phyloP scores from a whole-genome alignment of 2,113 vertebrate species.

The Sarotherodon lohbergeri region DNA sequence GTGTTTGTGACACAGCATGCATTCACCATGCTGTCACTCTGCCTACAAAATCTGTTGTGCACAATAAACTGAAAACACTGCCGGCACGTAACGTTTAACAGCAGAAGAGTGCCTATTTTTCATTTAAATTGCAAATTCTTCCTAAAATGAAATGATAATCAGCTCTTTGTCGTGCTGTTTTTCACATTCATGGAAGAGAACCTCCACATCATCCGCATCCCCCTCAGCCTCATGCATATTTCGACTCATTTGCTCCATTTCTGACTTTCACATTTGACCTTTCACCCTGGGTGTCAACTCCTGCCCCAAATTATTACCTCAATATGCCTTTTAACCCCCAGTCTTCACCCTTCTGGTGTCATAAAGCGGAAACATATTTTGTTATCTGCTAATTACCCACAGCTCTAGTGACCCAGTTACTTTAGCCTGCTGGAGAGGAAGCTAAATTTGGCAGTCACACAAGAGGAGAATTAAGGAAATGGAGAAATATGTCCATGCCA shows the following conservation, averaged over 20 bases:
- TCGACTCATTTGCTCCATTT: neutral
- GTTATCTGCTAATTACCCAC: conserved; percentile 57
- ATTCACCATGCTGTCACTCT: neutral
- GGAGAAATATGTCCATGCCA: conserved; percentile 46
- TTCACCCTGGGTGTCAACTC: neutral
- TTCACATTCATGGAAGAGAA: neutral
- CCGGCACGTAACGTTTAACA: neutral
- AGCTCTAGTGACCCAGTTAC: conserved; percentile 62
- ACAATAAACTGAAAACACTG: neutral
- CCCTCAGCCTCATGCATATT: neutral
- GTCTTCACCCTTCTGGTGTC: conserved; percentile 1
- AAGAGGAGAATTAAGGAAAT: conserved; percentile 53
- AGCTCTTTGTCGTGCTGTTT: neutral
- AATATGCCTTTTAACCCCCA: neutral
- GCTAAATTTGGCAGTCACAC: conserved; percentile 54
- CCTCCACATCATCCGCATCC: neutral
- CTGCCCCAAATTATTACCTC: neutral
- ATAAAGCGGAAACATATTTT: conserved; percentile 26
- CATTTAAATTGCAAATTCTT: conserved; percentile 24
- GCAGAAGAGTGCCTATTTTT: neutral
- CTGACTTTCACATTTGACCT: conserved; percentile 8
- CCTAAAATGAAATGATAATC: conserved; percentile 13
- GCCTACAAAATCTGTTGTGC: neutral
- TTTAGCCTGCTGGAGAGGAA: conserved; percentile 41
- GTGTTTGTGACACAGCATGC: neutral